Base-by-base conservation (phyloP, 2,113 vertebrate genomes). In the Synodontis membranacea region DNA sequence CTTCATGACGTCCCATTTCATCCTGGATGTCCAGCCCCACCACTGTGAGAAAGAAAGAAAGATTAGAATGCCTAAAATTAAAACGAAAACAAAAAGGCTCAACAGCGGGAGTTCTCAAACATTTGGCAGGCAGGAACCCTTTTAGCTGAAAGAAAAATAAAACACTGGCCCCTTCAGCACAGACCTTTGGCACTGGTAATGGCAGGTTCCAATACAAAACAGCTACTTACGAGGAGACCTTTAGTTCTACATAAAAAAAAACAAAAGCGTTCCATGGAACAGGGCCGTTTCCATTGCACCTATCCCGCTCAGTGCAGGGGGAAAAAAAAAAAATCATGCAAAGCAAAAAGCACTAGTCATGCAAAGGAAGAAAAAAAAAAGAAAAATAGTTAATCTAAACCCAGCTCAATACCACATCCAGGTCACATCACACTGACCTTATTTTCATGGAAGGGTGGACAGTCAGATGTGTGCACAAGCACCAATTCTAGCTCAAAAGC, bases 1-100 rank as follows among this genome's bases (percentile, higher is more conserved):
- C 97, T 92, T 99, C 98, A 0, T 99, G 98, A 79, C 97, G 95
- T 89, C 98, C 98, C 97, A 99, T 99, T 92, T 99, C 98, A 96
- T 99, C 98, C 88, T 99, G 98, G 92, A 99, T 99, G 94, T 99
- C 98, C 50, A 99, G 93, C 50, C 97, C 98, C 86, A 99, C 97
- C 95, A 99, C 98, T 99, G 91, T 34, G 74, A 44, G 58, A 58
- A 42, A 48, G 52, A 12, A 5, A 76, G 19, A 15, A 42, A 80
- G 42, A 68, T 31, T 74, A 58, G 25, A 39, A 72, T 0, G 14
- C 31, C 25, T 44, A n/a, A 37, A 56, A 39, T 56, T 17, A 39
- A 37, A 23, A 48, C 44, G 19, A 5, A 37, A 8, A 72, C 39
- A 39, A 12, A 50, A n/a, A 17, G 4, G 12, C 5, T n/a, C 12